Percentiles rank a stretch among this genome's conserved stretches.
Conservation (phyloP, 2,888 invertebrate species). For the Papilio protenor region DNA sequence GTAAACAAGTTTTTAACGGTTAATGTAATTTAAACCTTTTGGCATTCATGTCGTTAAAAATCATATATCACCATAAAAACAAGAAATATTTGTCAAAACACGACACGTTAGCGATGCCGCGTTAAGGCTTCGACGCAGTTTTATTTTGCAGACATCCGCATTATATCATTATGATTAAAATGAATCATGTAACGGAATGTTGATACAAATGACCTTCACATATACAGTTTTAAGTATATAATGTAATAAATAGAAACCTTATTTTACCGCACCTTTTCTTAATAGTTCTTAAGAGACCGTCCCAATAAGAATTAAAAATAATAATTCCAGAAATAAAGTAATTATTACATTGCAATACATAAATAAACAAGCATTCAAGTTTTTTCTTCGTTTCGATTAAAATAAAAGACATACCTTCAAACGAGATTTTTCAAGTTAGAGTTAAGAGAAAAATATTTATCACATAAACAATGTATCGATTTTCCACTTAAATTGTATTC, state of each 20-base stretch:
- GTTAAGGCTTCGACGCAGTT: constrained; percentile 44
- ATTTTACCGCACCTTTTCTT: neutral
- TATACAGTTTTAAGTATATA: constrained; percentile 25
- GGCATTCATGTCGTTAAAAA: neutral
- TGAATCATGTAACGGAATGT: constrained; percentile 58
- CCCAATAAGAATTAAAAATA: neutral
- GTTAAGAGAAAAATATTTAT: neutral
- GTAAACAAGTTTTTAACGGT: neutral
- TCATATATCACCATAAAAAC: neutral
- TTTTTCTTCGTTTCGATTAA: constrained; percentile 7
- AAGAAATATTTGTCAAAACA: constrained; percentile 22
- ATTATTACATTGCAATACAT: neutral
- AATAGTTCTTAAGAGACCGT: neutral
- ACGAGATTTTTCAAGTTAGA: constrained; percentile 10
- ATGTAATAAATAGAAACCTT: neutral
- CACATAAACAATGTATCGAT: constrained; percentile 7
- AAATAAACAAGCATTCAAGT: neutral
- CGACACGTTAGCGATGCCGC: constrained; percentile 33
- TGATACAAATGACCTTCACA: constrained; percentile 45
- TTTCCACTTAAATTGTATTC: constrained; percentile 1
- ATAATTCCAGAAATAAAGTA: neutral
- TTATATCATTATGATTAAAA: constrained; percentile 51
- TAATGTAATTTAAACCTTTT: neutral
- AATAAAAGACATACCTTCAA: constrained; percentile 34
- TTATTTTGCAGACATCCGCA: constrained; percentile 48